Percentiles rank a stretch among this genome's conserved stretches.
Evolutionary conservation across 2,888 invertebrate genomes (phyloP).

Genomic region (Hermaeophaga mercurialis): DNA sequence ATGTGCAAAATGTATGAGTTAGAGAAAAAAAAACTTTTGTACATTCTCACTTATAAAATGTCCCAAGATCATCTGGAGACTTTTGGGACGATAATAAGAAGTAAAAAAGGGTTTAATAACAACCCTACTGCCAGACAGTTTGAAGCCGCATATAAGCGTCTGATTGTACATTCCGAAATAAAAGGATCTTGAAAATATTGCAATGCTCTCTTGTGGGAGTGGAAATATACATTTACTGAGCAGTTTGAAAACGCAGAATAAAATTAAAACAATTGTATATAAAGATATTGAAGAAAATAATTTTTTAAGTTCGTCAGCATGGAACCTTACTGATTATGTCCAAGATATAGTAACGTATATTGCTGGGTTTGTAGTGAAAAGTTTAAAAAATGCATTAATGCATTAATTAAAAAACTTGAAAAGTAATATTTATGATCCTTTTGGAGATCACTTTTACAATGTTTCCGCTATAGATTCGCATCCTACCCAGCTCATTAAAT

Average conservation of each 20-base stretch:
- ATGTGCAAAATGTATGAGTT: not conserved
- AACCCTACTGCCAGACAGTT: constrained; percentile 5
- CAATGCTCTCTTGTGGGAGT: constrained; percentile 12
- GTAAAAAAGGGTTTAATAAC: constrained; percentile 5
- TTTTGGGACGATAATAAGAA: not conserved
- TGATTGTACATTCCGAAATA: constrained; percentile 19
- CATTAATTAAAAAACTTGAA: no score
- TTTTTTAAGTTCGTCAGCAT: constrained; percentile 21
- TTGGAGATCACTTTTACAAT: no score
- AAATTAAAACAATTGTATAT: constrained; percentile 19
- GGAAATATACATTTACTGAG: not conserved
- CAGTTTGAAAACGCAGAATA: constrained; percentile 10
- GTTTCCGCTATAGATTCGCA: no score
- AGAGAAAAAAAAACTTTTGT: not conserved
- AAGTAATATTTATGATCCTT: no score
- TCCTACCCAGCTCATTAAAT: no score
- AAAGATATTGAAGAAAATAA: constrained; percentile 25
- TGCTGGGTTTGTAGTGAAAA: constrained; percentile 23
- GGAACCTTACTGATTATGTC: constrained; percentile 24
- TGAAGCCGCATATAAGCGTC: constrained; percentile 1
- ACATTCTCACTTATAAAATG: constrained; percentile 3
- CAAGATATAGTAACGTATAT: no score
- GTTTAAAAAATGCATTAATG: constrained; percentile 18
- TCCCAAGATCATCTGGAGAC: constrained; percentile 1
- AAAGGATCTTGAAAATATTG: constrained; percentile 15